Evolutionary conservation across 2,888 invertebrate genomes (phyloP).

Genomic region (Branchipolynoe longqiensis): DNA sequence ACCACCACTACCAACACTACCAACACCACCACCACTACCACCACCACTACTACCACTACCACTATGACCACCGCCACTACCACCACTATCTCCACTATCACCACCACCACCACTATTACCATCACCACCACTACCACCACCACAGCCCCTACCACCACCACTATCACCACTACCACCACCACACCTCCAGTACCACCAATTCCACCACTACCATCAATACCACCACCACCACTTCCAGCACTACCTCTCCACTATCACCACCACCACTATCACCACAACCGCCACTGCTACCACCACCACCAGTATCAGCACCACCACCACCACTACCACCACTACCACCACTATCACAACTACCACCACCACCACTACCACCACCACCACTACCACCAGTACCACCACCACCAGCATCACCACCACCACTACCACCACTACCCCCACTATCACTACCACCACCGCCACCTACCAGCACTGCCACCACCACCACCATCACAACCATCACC

Average conservation of each 20-base stretch:
- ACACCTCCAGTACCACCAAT: background rate
- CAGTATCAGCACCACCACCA: too few species aligned
- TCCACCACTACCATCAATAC: too few species aligned
- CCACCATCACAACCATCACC: too few species aligned
- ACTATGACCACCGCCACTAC: background rate
- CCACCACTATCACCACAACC: too few species aligned
- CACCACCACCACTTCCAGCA: too few species aligned
- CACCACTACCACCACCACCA: too few species aligned
- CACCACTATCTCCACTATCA: background rate
- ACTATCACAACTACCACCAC: too few species aligned
- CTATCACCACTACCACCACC: conserved; percentile 13
- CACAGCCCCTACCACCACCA: conserved; percentile 33
- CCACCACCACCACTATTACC: conserved; percentile 8
- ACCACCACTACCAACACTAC: background rate
- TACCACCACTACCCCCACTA: conserved; percentile 3
- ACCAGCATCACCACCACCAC: conserved; percentile 42
- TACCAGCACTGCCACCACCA: too few species aligned
- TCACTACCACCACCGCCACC: conserved; percentile 6
- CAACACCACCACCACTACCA: background rate
- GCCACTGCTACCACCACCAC: too few species aligned
- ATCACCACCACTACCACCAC: conserved; percentile 32
- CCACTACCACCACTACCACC: too few species aligned
- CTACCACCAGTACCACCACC: conserved; percentile 13
- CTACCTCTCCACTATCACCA: too few species aligned
- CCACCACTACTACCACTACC: conserved; percentile 4